Conservation (phyloP, 2,888 invertebrate species). For the Myopa testacea region DNA sequence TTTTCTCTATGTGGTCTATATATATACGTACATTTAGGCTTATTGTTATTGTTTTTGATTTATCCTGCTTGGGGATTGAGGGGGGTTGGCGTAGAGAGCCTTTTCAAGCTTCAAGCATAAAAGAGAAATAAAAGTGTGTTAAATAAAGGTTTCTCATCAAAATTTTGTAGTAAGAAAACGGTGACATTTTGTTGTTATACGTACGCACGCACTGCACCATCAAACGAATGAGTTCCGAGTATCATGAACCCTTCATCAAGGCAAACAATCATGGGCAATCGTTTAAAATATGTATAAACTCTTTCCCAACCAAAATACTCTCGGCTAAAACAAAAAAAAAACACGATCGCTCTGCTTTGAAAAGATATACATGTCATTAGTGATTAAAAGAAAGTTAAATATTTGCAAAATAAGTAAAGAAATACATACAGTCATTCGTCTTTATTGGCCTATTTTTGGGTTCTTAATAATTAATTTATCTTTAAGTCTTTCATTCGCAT, state of each 20-base stretch:
- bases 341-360: conserved; percentile 2
- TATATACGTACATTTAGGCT: conserved; percentile 25
- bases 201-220: conserved; percentile 23
- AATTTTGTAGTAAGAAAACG: not conserved
- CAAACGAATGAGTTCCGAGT: conserved; percentile 15
- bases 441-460: conserved; percentile 11
- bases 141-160: conserved; percentile 10
- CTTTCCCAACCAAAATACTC: not conserved
- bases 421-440: conserved; percentile 20
- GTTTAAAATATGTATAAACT: not conserved
- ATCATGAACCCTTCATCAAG: conserved; percentile 13
- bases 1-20: conserved; percentile 31
- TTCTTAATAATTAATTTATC: conserved; percentile 22
- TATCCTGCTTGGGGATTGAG: conserved; percentile 8
- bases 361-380: conserved; percentile 4
- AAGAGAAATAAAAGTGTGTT: conserved; percentile 31
- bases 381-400: conserved; percentile 17
- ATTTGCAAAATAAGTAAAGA: not conserved
- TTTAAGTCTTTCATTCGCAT: conserved; percentile 35
- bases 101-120: conserved; percentile 31
- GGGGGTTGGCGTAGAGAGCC: not conserved
- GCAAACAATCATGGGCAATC: not conserved
- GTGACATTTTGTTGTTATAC: conserved; percentile 10
- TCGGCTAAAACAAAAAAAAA: conserved; percentile 12
- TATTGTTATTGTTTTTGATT: not conserved